Conservation (phyloP, 2,888 invertebrate species). For the Idaea dimidiata region DNA sequence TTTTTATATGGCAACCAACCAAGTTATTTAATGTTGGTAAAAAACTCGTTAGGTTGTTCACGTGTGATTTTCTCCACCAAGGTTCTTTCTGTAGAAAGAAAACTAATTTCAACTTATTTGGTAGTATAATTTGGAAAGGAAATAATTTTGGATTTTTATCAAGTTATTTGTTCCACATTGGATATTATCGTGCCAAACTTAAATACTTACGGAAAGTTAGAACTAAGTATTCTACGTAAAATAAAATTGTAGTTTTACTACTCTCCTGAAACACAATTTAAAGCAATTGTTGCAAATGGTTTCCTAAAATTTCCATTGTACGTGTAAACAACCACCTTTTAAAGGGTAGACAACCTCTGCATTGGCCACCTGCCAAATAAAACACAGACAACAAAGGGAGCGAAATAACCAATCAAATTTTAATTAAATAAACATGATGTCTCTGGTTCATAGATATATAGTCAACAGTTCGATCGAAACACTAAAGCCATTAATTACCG, state of each 20-base stretch:
- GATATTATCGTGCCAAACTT: not conserved
- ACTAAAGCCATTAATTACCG: no score
- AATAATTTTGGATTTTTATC: not conserved
- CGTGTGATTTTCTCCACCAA: not conserved
- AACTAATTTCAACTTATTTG: not conserved
- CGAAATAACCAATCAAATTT: slow-evolving; percentile 27
- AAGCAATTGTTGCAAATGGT: no score
- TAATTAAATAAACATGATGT: slow-evolving; percentile 23
- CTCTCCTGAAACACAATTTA: no score
- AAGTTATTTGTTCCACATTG: not conserved
- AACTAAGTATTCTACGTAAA: not conserved
- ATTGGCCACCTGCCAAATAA: slow-evolving; percentile 8
- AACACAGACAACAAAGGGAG: slow-evolving; percentile 29
- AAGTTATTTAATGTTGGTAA: slow-evolving; percentile 8
- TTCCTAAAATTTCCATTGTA: no score
- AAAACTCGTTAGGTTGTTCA: not conserved
- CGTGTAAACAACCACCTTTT: not conserved
- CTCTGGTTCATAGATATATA: not conserved
- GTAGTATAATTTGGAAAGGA: not conserved
- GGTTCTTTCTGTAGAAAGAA: not conserved
- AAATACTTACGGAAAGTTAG: not conserved
- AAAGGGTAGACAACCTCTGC: not conserved
- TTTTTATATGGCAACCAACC: slow-evolving; percentile 9
- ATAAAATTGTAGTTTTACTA: no score
- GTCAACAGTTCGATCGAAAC: no score